Percentiles rank a stretch among this genome's conserved stretches.
phyloP scores from a whole-genome alignment of 2,797 vertebrate species.

The Euthynnus affinis region DNA sequence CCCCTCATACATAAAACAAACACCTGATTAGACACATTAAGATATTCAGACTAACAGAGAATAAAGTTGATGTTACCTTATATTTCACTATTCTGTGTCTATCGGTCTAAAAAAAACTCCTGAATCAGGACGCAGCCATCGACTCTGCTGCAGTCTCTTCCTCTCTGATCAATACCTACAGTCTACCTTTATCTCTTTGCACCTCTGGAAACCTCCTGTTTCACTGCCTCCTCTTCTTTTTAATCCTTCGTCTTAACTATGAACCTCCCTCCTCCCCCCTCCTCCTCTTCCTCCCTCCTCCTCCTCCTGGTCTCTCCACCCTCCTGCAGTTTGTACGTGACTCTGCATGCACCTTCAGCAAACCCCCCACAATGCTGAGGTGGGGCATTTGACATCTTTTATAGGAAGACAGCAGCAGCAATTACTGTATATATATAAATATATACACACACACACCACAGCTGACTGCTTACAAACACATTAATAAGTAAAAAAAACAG shows the following conservation, averaged over 20 bases:
- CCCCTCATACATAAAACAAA: not conserved
- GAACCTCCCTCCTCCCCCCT: not conserved
- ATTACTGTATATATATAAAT: not conserved
- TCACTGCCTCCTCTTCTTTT: slow-evolving; percentile 21
- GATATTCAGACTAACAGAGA: too few relatives aligned
- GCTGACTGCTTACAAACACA: not conserved
- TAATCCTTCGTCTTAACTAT: not conserved
- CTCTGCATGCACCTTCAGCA: slow-evolving; percentile 70
- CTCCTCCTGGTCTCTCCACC: slow-evolving; percentile 4
- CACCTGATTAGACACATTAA: not conserved
- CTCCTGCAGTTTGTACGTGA: slow-evolving; percentile 69
- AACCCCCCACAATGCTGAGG: slow-evolving; percentile 54
- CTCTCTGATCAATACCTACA: slow-evolving; percentile 30
- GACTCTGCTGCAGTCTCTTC: slow-evolving; percentile 17
- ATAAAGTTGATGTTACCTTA: too few relatives aligned
- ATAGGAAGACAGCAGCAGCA: slow-evolving; percentile 18
- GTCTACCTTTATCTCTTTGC: not conserved
- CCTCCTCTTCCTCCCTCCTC: not conserved
- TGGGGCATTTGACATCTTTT: slow-evolving; percentile 41
- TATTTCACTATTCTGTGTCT: not conserved
- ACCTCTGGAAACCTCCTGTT: not conserved
- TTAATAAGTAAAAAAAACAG: not conserved
- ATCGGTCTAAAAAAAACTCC: too few relatives aligned
- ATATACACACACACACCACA: too few relatives aligned
- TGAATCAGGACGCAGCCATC: slow-evolving; percentile 7